Percentiles rank a stretch among this genome's conserved stretches.
Conservation (phyloP, 1,140 invertebrate genomes). For the Diabrotica virgifera region DNA sequence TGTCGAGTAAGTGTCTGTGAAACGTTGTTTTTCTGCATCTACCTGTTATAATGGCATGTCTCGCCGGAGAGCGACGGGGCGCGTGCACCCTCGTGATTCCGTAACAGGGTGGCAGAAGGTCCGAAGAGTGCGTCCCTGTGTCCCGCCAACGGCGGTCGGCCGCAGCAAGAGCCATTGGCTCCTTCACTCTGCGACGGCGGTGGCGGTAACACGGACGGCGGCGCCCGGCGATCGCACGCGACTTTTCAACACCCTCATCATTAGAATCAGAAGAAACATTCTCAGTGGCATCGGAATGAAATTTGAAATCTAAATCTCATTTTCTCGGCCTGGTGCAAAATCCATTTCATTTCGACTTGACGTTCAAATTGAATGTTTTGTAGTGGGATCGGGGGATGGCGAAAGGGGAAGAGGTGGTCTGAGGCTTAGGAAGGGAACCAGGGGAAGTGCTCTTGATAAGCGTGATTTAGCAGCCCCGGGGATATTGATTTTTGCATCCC, state of each 20-base stretch:
- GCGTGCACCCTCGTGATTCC: slow-evolving; percentile 1
- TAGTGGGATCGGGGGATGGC: slow-evolving; percentile 48
- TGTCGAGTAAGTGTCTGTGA: too few relatives aligned
- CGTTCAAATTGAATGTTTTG: slow-evolving; percentile 50
- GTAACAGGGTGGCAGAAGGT: slow-evolving; percentile 14
- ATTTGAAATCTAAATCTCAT: slow-evolving; percentile 51
- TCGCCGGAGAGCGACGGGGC: background rate
- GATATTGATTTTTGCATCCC: slow-evolving; percentile 65
- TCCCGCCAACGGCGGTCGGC: background rate
- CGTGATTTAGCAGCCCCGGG: slow-evolving; percentile 69
- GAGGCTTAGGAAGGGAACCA: slow-evolving; percentile 38
- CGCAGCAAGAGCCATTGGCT: background rate
- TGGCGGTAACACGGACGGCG: too few relatives aligned
- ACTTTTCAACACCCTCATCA: slow-evolving; percentile 1
- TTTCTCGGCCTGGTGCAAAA: slow-evolving; percentile 55
- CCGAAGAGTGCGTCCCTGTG: background rate
- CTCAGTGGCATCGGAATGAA: slow-evolving; percentile 39
- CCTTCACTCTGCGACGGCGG: background rate
- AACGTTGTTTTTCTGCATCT: too few relatives aligned
- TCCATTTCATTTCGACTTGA: slow-evolving; percentile 49
- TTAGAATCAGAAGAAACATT: slow-evolving; percentile 16
- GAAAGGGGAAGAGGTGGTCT: slow-evolving; percentile 31
- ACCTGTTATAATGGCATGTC: too few relatives aligned
- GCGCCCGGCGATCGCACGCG: background rate
- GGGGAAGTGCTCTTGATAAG: slow-evolving; percentile 68